Percentiles rank a stretch among this genome's conserved stretches.
These are phyloP conservation scores for Petromus typicus DNA, from an alignment of 2,113 vertebrate species.

Conservation along the genomic window DNA sequence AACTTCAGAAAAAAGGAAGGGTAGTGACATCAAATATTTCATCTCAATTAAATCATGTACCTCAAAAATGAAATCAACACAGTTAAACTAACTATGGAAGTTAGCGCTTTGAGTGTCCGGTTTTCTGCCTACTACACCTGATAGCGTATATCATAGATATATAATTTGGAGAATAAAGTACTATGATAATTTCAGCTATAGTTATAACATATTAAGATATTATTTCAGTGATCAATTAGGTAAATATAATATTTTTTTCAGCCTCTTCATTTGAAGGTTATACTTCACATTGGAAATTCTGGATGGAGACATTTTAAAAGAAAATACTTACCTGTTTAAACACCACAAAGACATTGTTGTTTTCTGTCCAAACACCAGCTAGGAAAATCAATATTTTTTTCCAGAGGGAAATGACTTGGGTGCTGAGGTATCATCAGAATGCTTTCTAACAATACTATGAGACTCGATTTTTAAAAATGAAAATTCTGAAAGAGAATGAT, in stretches of 20 bases:
- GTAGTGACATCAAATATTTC: not conserved
- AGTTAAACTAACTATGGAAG: not conserved
- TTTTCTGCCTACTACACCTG: not conserved
- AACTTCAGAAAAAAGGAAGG: not conserved
- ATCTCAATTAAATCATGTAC: not conserved
- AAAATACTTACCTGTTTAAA: conserved; percentile 26
- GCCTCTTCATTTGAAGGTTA: not conserved
- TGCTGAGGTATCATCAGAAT: not conserved
- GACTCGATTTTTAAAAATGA: not conserved
- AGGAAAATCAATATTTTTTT: conserved; percentile 57
- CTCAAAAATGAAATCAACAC: not conserved
- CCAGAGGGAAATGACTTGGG: not conserved
- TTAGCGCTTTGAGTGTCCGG: not conserved
- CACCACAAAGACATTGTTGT: not conserved
- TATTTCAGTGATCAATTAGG: not conserved
- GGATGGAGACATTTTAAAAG: conserved; percentile 4
- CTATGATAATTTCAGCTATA: not conserved
- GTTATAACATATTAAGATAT: not conserved
- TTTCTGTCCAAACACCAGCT: conserved; percentile 10
- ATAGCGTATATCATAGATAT: not conserved
- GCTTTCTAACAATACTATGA: not conserved
- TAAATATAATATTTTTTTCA: not conserved
- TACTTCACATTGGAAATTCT: not conserved
- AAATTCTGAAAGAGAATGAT: not conserved
- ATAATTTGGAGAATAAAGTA: not conserved